phyloP scores from a whole-genome alignment of 2,888 invertebrate species.

The Heliconius ethilla region DNA sequence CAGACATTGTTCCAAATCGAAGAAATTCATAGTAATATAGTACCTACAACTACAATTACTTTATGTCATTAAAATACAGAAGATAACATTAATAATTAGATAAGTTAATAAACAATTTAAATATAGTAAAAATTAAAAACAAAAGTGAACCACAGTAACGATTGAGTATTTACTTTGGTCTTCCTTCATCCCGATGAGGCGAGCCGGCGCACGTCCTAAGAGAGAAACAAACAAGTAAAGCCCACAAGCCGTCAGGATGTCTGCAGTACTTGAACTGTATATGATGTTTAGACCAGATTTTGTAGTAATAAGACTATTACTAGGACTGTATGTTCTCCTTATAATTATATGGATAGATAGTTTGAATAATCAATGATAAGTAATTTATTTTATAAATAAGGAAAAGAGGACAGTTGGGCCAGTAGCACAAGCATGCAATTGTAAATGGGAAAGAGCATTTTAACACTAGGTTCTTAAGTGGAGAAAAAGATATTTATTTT shows the following conservation, averaged over 20 bases:
- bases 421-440: no score
- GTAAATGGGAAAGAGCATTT: no score
- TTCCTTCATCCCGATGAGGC: conserved; percentile 51
- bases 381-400: no score
- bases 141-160: neutral
- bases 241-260: conserved; percentile 46
- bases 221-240: conserved; percentile 62
- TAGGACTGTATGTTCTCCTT: neutral
- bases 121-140: neutral
- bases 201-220: conserved; percentile 60
- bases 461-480: no score
- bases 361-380: no score
- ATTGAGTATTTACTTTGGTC: conserved; percentile 39
- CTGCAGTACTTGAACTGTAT: conserved; percentile 39
- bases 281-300: conserved; percentile 13
- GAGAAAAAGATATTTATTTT: no score
- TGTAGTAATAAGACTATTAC: neutral
- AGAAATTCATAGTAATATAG: neutral
- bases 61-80: neutral
- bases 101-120: neutral
- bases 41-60: neutral
- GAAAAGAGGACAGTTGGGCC: no score
- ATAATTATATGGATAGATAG: no score
- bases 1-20: no score
- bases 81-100: neutral